Conservation (phyloP, 2,797 vertebrate genomes). For the Zalophus californianus region DNA sequence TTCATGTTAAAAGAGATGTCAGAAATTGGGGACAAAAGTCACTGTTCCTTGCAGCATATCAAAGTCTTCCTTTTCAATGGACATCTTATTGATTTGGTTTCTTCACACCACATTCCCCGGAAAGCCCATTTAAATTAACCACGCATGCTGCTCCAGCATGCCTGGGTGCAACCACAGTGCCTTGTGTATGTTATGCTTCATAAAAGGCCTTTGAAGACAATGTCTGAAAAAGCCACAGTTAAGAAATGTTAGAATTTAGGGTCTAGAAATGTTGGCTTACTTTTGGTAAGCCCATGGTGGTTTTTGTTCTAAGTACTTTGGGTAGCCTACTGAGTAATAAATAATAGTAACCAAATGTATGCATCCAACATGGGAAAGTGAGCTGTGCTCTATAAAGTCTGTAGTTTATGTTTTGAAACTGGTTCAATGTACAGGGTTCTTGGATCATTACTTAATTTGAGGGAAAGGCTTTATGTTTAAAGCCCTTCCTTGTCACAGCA, state of each 20-base stretch:
- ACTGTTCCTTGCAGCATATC: constrained; percentile 11
- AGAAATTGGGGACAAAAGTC: constrained; percentile 58
- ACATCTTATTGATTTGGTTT: constrained; percentile 23
- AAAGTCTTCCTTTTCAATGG: constrained; percentile 37
- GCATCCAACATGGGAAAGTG: neutral
- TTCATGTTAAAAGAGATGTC: constrained; percentile 60
- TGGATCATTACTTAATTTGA: neutral
- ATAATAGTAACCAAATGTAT: neutral
- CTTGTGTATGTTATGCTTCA: neutral
- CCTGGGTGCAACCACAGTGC: neutral
- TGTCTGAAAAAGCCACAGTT: neutral
- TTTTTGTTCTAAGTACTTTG: neutral
- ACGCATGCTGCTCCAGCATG: rapidly evolving
- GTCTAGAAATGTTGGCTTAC: neutral
- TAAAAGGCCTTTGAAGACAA: neutral
- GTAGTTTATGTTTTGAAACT: neutral
- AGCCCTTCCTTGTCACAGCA: neutral
- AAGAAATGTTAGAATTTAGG: neutral
- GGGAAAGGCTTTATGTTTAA: constrained; percentile 33
- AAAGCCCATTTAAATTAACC: constrained; percentile 7
- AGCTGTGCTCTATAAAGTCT: neutral
- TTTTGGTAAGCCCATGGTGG: neutral
- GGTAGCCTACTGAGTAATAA: neutral
- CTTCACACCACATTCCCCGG: neutral
- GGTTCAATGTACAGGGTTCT: neutral